phyloP scores from a whole-genome alignment of 2,888 invertebrate species.

The Drosophila mayaguana region DNA sequence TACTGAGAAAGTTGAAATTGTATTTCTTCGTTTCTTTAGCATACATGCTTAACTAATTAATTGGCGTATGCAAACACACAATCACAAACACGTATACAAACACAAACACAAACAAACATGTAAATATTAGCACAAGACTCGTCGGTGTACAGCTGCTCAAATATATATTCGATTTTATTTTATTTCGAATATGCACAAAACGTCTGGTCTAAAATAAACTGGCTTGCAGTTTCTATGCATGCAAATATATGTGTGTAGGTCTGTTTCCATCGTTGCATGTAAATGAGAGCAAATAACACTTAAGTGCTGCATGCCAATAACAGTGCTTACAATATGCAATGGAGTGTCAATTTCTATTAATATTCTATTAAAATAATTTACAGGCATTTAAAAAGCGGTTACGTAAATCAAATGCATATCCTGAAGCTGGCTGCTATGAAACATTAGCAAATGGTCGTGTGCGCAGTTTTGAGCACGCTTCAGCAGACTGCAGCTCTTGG shows the following conservation, averaged over 20 bases:
- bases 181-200: slow-evolving; percentile 21
- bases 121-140: slow-evolving; percentile 36
- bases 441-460: background rate
- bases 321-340: background rate
- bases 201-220: slow-evolving; percentile 30
- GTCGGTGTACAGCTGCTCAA: slow-evolving; percentile 31
- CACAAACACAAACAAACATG: background rate
- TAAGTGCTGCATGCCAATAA: background rate
- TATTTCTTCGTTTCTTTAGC: slow-evolving; percentile 16
- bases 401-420: background rate
- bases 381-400: slow-evolving; percentile 28
- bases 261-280: background rate
- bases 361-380: background rate
- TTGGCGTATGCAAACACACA: slow-evolving; percentile 13
- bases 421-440: slow-evolving; percentile 15
- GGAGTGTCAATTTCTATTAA: background rate
- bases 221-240: slow-evolving; percentile 5
- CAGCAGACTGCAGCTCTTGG: background rate
- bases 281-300: background rate
- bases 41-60: slow-evolving; percentile 30
- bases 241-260: slow-evolving; percentile 5
- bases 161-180: slow-evolving; percentile 18
- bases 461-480: slow-evolving; percentile 4
- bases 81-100: background rate
- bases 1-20: slow-evolving; percentile 8